Conservation (phyloP, 2,888 invertebrate genomes). For the Cerastis leucographa region DNA sequence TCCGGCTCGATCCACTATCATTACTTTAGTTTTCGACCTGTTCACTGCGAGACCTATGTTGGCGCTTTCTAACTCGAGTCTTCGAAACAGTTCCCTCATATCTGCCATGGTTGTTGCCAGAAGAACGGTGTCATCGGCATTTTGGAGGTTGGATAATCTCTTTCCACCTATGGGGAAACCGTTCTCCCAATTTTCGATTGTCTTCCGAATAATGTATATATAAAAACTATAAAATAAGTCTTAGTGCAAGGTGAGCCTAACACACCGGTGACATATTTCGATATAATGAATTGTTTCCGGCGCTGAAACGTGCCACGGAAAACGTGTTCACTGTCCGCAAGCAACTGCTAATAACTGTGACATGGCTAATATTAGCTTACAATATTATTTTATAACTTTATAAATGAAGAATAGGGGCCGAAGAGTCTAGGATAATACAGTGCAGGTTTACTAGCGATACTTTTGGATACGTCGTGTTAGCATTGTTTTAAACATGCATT, state of each 20-base stretch:
- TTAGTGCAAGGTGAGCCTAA: conserved; percentile 61
- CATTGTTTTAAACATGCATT: neutral
- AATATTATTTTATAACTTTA: neutral
- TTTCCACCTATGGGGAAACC: no score
- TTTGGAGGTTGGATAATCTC: no score
- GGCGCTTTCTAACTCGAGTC: no score
- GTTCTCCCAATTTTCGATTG: no score
- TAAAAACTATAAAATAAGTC: neutral
- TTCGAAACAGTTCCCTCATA: no score
- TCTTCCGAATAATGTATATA: no score
- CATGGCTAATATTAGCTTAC: conserved; percentile 33
- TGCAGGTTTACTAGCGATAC: neutral
- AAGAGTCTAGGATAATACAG: neutral
- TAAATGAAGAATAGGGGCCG: neutral
- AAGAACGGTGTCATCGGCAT: no score
- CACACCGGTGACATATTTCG: conserved; percentile 72
- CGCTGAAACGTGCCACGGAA: conserved; percentile 77
- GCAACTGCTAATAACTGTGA: conserved; percentile 51
- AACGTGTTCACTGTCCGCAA: conserved; percentile 65
- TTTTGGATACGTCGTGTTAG: neutral
- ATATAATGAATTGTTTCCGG: conserved; percentile 84
- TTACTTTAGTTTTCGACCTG: no score
- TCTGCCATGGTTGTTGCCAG: no score
- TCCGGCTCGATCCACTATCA: no score
- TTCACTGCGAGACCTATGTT: no score